phyloP scores from a whole-genome alignment of 1,140 invertebrate genomes.

The Doryteuthis pealeii region DNA sequence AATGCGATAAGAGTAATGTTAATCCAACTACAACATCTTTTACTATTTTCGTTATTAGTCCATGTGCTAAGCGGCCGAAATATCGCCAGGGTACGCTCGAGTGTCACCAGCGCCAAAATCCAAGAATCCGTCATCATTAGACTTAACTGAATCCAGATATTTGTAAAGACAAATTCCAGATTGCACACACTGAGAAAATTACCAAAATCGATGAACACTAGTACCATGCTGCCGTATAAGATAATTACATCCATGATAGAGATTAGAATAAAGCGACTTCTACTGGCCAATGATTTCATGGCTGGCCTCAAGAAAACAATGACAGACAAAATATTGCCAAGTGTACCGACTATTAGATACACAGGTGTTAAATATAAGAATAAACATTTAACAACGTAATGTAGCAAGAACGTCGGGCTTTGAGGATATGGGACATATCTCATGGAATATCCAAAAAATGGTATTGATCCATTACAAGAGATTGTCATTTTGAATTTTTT shows the following conservation, averaged over 20 bases:
- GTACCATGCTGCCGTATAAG: background rate
- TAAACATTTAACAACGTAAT: too few species aligned
- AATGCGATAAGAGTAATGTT: too few species aligned
- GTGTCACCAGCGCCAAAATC: background rate
- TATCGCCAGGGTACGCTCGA: background rate
- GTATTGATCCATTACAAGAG: too few species aligned
- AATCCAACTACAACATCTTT: too few species aligned
- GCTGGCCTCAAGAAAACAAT: background rate
- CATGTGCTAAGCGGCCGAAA: background rate
- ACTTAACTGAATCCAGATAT: background rate
- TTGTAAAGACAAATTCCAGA: too few species aligned
- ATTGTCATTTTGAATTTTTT: too few species aligned
- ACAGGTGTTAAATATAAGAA: too few species aligned
- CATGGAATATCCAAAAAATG: too few species aligned
- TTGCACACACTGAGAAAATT: background rate
- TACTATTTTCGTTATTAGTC: too few species aligned
- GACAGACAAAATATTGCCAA: background rate
- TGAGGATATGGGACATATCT: too few species aligned
- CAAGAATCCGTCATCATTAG: background rate
- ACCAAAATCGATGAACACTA: background rate
- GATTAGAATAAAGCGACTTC: background rate
- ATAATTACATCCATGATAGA: background rate
- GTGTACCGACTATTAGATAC: background rate
- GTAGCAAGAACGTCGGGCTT: too few species aligned
- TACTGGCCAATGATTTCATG: background rate